Evolutionary conservation across 2,113 vertebrate genomes (phyloP).

Genomic region (Prunella fulvescens): DNA sequence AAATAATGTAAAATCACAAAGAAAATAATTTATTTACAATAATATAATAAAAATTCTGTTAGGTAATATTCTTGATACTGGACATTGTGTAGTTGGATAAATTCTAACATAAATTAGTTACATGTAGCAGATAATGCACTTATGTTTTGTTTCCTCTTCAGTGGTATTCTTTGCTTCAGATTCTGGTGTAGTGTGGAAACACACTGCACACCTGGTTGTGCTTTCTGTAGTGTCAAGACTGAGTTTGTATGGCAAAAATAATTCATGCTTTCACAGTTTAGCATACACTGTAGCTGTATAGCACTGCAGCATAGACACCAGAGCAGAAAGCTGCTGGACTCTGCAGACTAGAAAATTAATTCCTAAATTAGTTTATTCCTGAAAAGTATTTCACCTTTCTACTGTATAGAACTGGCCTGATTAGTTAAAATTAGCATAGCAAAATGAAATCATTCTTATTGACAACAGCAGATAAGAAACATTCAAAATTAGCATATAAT

Average conservation of each 20-base stretch:
- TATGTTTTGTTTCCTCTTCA: not conserved
- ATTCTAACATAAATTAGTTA: not conserved
- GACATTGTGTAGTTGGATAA: not conserved
- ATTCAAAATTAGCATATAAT: not conserved
- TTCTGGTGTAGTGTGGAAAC: not conserved
- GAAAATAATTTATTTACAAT: not conserved
- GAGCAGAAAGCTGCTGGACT: not conserved
- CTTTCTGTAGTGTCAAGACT: not conserved
- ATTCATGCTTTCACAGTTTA: not conserved
- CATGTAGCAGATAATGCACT: not conserved
- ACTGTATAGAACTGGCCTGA: not conserved
- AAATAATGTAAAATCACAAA: not conserved
- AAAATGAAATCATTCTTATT: not conserved
- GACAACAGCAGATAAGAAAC: not conserved
- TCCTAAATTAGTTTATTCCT: not conserved
- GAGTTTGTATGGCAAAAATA: slow-evolving; percentile 20
- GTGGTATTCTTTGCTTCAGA: not conserved
- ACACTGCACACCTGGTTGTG: not conserved
- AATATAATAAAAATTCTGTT: not conserved
- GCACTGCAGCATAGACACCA: not conserved
- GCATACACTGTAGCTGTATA: not conserved
- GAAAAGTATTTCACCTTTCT: not conserved
- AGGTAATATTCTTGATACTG: not conserved
- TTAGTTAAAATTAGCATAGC: not conserved
- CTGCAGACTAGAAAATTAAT: not conserved